Conservation (phyloP, 2,888 invertebrate genomes). For the Odontocolon sp. region DNA sequence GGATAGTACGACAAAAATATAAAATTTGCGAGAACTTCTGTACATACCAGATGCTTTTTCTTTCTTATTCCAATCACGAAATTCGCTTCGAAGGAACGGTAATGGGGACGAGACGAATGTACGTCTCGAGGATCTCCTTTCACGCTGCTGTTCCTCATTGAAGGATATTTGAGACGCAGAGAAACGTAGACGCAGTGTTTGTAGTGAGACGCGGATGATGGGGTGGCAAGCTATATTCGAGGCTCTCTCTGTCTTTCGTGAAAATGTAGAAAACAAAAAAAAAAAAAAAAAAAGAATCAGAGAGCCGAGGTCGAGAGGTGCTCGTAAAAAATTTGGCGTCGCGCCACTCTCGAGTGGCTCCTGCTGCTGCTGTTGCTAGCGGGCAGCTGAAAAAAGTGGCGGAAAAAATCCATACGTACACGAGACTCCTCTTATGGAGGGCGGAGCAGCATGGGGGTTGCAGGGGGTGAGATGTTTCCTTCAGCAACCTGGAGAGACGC, state of each 20-base stretch:
- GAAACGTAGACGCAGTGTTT: neutral
- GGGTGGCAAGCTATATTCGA: conserved; percentile 15
- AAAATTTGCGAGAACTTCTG: too few relatives aligned
- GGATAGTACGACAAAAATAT: too few relatives aligned
- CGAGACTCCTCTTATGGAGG: conserved; percentile 56
- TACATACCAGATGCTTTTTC: too few relatives aligned
- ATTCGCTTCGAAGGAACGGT: neutral
- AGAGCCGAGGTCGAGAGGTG: conserved; percentile 52
- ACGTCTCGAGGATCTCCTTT: conserved; percentile 10
- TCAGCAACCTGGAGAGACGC: conserved; percentile 66
- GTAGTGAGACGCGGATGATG: neutral
- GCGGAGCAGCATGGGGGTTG: conserved; percentile 49
- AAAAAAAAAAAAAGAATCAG: conserved; percentile 51
- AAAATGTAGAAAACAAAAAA: conserved; percentile 11
- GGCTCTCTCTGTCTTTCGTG: conserved; percentile 4
- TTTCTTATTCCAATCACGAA: neutral
- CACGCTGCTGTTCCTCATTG: neutral
- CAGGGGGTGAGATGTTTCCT: conserved; percentile 4
- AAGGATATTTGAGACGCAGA: conserved; percentile 1
- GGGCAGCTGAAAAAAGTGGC: conserved; percentile 26
- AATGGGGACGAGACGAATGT: neutral
- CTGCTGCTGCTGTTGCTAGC: conserved; percentile 56
- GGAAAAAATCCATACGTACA: conserved; percentile 75
- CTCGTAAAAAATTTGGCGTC: conserved; percentile 76
- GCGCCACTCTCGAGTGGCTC: conserved; percentile 76